Evolutionary conservation across 2,113 vertebrate species (phyloP), one percentile per base, ranked within the genome.

Genomic region (Hypanus sabinus): DNA sequence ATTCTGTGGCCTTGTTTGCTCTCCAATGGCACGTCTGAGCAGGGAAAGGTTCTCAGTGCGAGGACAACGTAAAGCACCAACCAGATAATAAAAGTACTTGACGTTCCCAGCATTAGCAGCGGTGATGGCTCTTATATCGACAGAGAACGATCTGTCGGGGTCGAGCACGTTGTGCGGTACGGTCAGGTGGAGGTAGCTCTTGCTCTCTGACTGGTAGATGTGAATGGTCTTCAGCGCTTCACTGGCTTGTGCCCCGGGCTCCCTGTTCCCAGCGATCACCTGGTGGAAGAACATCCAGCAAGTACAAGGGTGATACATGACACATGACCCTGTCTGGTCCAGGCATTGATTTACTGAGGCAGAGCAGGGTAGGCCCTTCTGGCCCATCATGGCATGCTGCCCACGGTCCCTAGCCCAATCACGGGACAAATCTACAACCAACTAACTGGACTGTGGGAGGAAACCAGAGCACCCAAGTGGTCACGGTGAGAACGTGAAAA

Each of bases 21-120:
- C 0, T 18, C 18, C 18, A 2, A 16, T 70, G 0, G 0, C 55
- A 14, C 11, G 0, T 60, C 0, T 30, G 55, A 14, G 2, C 2
- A 9, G 2, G 18, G 62, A 33, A 18, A 16, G 83, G 60, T 24
- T 27, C 27, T 24, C 24, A 0, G 20, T 27, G 0, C 16, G 65
- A 10, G 33, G 1, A 65, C 9, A 7, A 3, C 8, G 9, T 90
- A 18, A 38, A 20, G 57, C 68, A 55, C 94, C 94, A 94, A 98
- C 98, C 97, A 98, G 95, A 95, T 97, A 98, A 94, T 98, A 97
- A 95, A 97, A 96, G 2, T 94, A 33, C 7, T 96, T 96, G 68
- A 95, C 88, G 16, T 0, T 24, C 24, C 33, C 94, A 94, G 5
- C 33, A 62, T 0, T 77, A 0, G 0, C 83, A 95, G 94, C 1